phyloP scores from a whole-genome alignment of 2,113 vertebrate species.

The Edolisoma coerulescens region DNA sequence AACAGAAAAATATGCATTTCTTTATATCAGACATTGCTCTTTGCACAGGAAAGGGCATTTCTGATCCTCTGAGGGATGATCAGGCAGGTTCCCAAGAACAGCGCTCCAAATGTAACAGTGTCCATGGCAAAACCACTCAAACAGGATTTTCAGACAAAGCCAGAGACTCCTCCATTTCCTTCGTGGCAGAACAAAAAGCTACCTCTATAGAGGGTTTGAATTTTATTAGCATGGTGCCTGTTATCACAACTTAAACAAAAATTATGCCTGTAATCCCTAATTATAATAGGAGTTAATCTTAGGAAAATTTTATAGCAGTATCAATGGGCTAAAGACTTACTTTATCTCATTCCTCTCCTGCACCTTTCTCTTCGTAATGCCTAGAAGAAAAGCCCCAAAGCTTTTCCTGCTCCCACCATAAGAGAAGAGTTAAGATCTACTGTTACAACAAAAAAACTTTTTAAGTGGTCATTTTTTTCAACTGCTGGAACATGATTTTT shows the following conservation, averaged over 20 bases:
- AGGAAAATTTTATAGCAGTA: neutral
- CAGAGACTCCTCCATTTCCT: neutral
- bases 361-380: neutral
- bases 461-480: neutral
- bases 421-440: neutral
- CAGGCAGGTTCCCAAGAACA: neutral
- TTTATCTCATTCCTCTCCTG: neutral
- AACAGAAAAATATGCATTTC: neutral
- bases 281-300: neutral
- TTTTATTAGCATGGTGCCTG: neutral
- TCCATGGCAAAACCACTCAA: neutral
- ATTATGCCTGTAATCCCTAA: neutral
- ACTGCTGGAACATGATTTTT: neutral
- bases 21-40: neutral
- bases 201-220: accelerated
- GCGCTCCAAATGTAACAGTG: neutral
- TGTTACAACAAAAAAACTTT: neutral
- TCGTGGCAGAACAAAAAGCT: neutral
- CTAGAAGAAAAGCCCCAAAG: neutral
- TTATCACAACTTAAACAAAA: neutral
- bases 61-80: neutral
- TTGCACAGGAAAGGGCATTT: neutral
- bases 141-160: neutral
- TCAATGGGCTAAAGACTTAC: neutral
- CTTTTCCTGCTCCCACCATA: neutral